Conservation (phyloP, 2,888 invertebrate genomes). For the Alloscopus bannaensis region DNA sequence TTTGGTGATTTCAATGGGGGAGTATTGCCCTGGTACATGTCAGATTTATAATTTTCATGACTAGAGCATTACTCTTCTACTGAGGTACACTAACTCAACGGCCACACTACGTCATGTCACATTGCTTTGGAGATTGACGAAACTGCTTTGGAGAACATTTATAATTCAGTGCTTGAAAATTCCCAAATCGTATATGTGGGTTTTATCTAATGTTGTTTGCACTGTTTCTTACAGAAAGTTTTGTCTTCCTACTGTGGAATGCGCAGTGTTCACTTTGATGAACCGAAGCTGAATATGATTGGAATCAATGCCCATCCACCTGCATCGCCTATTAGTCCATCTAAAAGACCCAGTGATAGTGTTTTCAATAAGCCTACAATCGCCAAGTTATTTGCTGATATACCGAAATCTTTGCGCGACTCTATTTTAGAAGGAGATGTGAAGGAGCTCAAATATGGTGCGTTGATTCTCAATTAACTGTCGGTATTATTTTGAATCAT, state of each 20-base stretch:
- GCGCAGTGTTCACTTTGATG: background rate
- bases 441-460: too few species aligned
- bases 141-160: background rate
- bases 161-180: background rate
- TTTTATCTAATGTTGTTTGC: too few species aligned
- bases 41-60: conserved; percentile 54
- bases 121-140: background rate
- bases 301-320: too few species aligned
- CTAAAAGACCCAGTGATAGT: too few species aligned
- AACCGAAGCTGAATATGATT: too few species aligned
- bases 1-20: conserved; percentile 40
- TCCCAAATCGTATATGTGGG: background rate
- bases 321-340: too few species aligned
- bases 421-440: too few species aligned
- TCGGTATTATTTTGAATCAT: too few species aligned
- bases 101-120: background rate
- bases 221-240: conserved; percentile 19
- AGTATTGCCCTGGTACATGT: conserved; percentile 61
- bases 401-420: too few species aligned
- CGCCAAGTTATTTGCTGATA: too few species aligned
- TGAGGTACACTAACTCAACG: conserved; percentile 21
- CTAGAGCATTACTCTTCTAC: conserved; percentile 73
- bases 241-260: conserved; percentile 11
- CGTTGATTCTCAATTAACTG: too few species aligned
- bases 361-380: too few species aligned